Conservation (phyloP, 2,888 invertebrate genomes). For the Glaucopsyche alexis region DNA sequence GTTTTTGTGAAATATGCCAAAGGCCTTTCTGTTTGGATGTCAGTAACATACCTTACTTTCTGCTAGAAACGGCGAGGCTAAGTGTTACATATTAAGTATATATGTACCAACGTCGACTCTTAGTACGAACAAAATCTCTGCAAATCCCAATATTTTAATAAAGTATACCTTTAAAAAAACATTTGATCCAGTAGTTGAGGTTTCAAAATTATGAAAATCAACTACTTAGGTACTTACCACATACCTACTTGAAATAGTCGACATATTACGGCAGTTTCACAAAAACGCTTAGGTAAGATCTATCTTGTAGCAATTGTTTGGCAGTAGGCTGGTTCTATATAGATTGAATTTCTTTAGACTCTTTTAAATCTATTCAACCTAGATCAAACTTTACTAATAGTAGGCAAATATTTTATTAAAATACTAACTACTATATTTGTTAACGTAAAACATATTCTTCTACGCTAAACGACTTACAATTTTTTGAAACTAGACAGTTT, state of each 20-base stretch:
- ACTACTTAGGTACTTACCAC: too few relatives aligned
- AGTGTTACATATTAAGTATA: too few relatives aligned
- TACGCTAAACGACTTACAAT: conserved; percentile 73
- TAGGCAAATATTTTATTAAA: conserved; percentile 55
- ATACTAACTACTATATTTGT: conserved; percentile 63
- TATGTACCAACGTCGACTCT: too few relatives aligned
- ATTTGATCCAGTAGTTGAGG: neutral
- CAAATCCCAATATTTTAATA: neutral
- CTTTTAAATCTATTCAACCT: conserved; percentile 53
- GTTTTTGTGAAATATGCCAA: conserved; percentile 47
- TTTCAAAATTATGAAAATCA: neutral
- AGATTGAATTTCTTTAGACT: conserved; percentile 66
- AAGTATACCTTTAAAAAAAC: neutral
- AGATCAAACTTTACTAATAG: conserved; percentile 56
- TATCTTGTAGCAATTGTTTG: conserved; percentile 49
- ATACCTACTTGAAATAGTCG: neutral
- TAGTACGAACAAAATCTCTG: too few relatives aligned
- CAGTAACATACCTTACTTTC: too few relatives aligned
- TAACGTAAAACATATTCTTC: conserved; percentile 71
- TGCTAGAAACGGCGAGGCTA: too few relatives aligned
- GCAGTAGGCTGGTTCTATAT: conserved; percentile 61
- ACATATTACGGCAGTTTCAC: conserved; percentile 30
- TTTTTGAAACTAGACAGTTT: conserved; percentile 61
- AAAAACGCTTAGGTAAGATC: conserved; percentile 31
- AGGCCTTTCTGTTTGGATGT: neutral